Base-by-base conservation (phyloP, 2,888 invertebrate species). In the Anorthoa munda region DNA sequence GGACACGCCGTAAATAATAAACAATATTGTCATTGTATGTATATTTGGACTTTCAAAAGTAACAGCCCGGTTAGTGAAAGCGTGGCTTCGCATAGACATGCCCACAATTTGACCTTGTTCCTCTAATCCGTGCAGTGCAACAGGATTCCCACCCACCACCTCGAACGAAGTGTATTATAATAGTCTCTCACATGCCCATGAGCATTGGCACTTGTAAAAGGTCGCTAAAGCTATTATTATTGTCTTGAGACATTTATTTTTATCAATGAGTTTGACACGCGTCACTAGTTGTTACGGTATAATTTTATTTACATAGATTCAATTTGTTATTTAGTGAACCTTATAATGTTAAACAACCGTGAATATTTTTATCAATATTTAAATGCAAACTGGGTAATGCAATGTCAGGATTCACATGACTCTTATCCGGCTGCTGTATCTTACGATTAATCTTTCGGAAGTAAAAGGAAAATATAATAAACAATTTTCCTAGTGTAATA, bases 221-320 rank as follows among this genome's bases (percentile, higher is more conserved):
- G 93, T 92, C 93, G 89, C 85, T 85, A 86, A 84, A 88, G 82
- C 91, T 92, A 92, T 91, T 90, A 92, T 91, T 90, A 90, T 90
- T 89, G 83, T 83, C 83, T 85, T 75, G 86, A 77, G 79, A 83
- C 88, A 93, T 92, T 93, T 94, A 93, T 93, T 92, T 93, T 92
- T 93, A 94, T 94, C 94, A 94, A 94, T 94, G 94, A 92, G 92
- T 91, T 91, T 91, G 95, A 91, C 90, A 93, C 92, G 94, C 94
- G 91, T 92, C 92, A 90, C 75, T 91, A 87, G 81, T 75, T 86
- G 92, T 90, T 89, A 91, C 92, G 92, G 90, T 92, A 89, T 83
- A 86, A 79, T 90, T 75, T 90, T 90, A 77, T 89, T 84, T 89
- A 86, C 88, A 86, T 88, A 83, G 81, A 84, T 85, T 82, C 74